These are phyloP conservation scores for Syngnathus rostellatus DNA, from an alignment of 2,797 vertebrate genomes.

Conservation along the genomic window DNA sequence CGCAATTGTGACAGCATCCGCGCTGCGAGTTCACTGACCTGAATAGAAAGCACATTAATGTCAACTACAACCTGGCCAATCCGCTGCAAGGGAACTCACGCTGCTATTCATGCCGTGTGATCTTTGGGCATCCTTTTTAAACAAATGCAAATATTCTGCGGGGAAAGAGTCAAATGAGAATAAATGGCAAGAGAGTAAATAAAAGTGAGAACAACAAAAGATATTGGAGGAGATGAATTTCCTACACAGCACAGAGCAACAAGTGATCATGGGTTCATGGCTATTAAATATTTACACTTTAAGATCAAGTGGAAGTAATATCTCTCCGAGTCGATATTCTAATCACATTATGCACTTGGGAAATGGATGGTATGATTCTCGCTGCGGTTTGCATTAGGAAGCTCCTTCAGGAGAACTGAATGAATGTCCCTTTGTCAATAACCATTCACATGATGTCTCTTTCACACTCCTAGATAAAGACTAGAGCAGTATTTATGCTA, in stretches of 20 bases:
- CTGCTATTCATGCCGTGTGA: constrained; percentile 52
- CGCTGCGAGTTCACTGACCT: constrained; percentile 67
- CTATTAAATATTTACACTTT: constrained; percentile 2
- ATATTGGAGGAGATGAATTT: neutral
- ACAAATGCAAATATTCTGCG: neutral
- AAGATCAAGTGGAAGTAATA: neutral
- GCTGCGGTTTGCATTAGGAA: neutral
- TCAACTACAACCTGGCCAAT: constrained; percentile 49
- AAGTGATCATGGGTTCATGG: neutral
- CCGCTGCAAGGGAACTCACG: constrained; percentile 48
- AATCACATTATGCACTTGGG: constrained; percentile 1
- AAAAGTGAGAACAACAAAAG: neutral
- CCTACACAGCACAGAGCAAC: neutral
- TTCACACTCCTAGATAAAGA: constrained; percentile 25
- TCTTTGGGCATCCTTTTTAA: constrained; percentile 11
- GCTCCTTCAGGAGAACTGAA: neutral
- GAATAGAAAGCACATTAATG: constrained; percentile 59
- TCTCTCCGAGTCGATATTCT: neutral
- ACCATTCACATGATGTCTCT: constrained; percentile 45
- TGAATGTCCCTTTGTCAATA: constrained; percentile 42
- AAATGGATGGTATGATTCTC: neutral
- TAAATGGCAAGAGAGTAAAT: too few relatives aligned
- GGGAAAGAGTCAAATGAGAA: neutral
- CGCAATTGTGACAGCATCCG: constrained; percentile 22
- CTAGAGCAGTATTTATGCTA: constrained; percentile 21